Percentiles rank a stretch among this genome's conserved stretches.
phyloP scores from a whole-genome alignment of 2,888 invertebrate genomes.

The Tridacna crocea region DNA sequence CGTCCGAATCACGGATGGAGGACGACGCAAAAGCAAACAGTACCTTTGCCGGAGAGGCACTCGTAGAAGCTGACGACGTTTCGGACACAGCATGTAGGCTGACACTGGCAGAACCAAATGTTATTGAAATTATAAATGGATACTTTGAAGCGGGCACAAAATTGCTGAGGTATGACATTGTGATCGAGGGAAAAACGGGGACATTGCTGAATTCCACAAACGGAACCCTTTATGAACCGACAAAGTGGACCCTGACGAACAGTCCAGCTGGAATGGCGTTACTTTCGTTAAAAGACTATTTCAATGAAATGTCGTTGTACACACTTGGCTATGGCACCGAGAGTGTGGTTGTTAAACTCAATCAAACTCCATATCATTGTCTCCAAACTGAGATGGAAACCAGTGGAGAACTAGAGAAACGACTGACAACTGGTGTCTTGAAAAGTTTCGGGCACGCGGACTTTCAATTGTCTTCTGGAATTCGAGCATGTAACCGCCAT shows the following conservation, averaged over 20 bases:
- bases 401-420: slow-evolving; percentile 16
- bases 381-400: slow-evolving; percentile 16
- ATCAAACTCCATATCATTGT: slow-evolving; percentile 40
- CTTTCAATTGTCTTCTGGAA: background rate
- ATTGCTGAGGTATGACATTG: slow-evolving; percentile 2
- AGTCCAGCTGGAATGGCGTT: slow-evolving; percentile 38
- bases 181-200: slow-evolving; percentile 14
- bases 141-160: slow-evolving; percentile 2
- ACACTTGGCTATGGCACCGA: slow-evolving; percentile 46
- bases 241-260: slow-evolving; percentile 40
- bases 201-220: background rate
- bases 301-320: slow-evolving; percentile 47
- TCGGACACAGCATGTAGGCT: background rate
- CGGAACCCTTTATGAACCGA: slow-evolving; percentile 28
- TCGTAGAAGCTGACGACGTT: background rate
- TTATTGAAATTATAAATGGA: slow-evolving; percentile 1
- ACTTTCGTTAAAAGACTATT: slow-evolving; percentile 46
- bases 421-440: slow-evolving; percentile 27
- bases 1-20: background rate
- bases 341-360: slow-evolving; percentile 24
- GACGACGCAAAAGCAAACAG: background rate
- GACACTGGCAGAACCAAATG: background rate
- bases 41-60: background rate
- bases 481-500: slow-evolving; percentile 46
- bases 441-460: slow-evolving; percentile 38